phyloP scores from a whole-genome alignment of 1,140 invertebrate genomes.

The Sipha flava region DNA sequence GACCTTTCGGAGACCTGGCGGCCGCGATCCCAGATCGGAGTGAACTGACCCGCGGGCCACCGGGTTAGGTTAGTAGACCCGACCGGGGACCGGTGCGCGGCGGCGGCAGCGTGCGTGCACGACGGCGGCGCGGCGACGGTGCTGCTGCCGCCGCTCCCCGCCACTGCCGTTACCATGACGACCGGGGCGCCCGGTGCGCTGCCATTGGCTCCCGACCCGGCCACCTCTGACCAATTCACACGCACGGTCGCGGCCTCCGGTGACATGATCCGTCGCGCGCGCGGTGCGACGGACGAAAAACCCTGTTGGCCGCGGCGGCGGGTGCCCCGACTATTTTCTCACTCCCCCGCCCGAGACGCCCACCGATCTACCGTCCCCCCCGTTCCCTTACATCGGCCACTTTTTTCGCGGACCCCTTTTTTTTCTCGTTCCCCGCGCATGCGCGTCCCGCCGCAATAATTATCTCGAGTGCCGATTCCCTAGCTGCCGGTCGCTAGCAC shows the following conservation, averaged over 20 bases:
- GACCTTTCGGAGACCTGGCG: conserved; percentile 31
- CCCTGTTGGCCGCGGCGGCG: background rate
- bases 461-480: background rate
- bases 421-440: background rate
- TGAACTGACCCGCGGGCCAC: conserved; percentile 32
- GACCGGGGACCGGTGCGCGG: conserved; percentile 28
- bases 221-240: conserved; percentile 31
- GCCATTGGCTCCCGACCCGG: conserved; percentile 26
- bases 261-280: background rate
- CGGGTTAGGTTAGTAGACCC: conserved; percentile 33
- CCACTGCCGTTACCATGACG: background rate
- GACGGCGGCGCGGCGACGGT: conserved; percentile 1
- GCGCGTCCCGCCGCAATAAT: background rate
- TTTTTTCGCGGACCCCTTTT: background rate
- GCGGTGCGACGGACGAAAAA: background rate
- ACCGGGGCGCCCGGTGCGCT: conserved; percentile 4
- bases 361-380: background rate
- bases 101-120: conserved; percentile 6
- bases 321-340: background rate
- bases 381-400: background rate
- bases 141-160: conserved; percentile 14
- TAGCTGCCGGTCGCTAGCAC: background rate
- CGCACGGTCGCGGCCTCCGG: conserved; percentile 29
- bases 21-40: conserved; percentile 30
- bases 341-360: background rate